A percentile compares a stretch with the other conserved stretches of the same genome.
These are phyloP conservation scores for Drosophila kanekoi DNA, from an alignment of 2,888 invertebrate genomes.

Conservation along the genomic window DNA sequence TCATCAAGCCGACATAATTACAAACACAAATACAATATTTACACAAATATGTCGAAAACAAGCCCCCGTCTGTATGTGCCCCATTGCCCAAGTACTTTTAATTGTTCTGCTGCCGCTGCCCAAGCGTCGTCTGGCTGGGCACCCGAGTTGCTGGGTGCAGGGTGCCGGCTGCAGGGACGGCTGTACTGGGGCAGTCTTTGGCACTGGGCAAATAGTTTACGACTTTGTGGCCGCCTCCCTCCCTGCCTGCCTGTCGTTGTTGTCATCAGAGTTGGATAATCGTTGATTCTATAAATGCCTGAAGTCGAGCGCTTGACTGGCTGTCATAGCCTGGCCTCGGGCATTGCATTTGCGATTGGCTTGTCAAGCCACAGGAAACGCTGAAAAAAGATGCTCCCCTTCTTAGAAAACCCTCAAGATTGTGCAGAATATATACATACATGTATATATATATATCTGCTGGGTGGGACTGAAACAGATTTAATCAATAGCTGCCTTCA, in stretches of 20 bases:
- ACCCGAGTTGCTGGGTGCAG: not conserved
- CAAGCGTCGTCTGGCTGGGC: slow-evolving; percentile 13
- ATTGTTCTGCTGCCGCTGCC: too few relatives aligned
- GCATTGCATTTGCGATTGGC: slow-evolving; percentile 19
- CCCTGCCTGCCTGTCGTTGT: slow-evolving; percentile 2
- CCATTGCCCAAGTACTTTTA: slow-evolving; percentile 38
- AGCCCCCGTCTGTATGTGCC: slow-evolving; percentile 33
- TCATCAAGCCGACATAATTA: slow-evolving; percentile 76
- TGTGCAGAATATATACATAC: not conserved
- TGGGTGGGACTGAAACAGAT: not conserved
- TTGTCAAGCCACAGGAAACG: slow-evolving; percentile 8
- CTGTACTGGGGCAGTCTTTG: slow-evolving; percentile 31
- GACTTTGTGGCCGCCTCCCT: slow-evolving; percentile 28
- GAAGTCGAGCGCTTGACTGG: slow-evolving; percentile 49
- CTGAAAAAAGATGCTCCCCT: slow-evolving; percentile 13
- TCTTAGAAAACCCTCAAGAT: slow-evolving; percentile 5
- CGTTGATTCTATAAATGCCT: slow-evolving; percentile 71
- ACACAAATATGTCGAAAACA: slow-evolving; percentile 75
- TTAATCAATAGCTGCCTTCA: slow-evolving; percentile 4
- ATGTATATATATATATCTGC: slow-evolving; percentile 5
- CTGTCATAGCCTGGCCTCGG: slow-evolving; percentile 18
- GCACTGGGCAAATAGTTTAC: slow-evolving; percentile 58
- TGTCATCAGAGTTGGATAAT: slow-evolving; percentile 62
- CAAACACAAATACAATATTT: slow-evolving; percentile 78
- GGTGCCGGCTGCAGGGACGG: not conserved